These are phyloP conservation scores for Acanthisitta chloris DNA, from an alignment of 2,113 vertebrate genomes.

Conservation along the genomic window DNA sequence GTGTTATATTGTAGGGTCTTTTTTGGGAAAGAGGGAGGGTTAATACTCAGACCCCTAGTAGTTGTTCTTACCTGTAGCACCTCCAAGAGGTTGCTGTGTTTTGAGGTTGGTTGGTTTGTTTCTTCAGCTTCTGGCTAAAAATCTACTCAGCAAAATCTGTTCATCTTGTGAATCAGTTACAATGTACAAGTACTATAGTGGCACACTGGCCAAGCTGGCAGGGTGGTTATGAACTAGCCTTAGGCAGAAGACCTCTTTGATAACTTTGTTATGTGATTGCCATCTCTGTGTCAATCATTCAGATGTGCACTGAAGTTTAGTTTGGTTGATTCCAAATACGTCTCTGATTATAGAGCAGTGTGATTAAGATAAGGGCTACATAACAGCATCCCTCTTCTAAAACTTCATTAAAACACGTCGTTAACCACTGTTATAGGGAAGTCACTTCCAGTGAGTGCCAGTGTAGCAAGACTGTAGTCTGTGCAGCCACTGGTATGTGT, in stretches of 20 bases:
- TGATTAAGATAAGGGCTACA: not conserved
- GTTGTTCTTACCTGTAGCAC: not conserved
- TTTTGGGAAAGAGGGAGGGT: not conserved
- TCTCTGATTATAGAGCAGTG: not conserved
- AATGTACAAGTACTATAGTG: not conserved
- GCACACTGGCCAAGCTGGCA: not conserved
- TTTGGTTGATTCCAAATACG: not conserved
- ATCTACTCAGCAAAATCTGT: not conserved
- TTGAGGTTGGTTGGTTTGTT: not conserved
- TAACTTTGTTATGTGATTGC: not conserved
- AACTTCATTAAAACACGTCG: not conserved
- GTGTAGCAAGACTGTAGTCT: not conserved
- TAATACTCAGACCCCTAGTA: not conserved
- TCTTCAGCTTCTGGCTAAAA: not conserved
- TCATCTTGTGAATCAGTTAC: not conserved
- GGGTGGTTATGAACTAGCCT: not conserved
- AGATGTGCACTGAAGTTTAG: not conserved
- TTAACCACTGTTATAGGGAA: not conserved
- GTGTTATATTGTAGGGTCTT: not conserved
- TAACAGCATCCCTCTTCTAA: not conserved
- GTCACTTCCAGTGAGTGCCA: accelerated
- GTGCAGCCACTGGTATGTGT: not conserved
- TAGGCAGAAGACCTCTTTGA: not conserved
- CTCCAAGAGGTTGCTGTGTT: not conserved
- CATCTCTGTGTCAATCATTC: not conserved